Conservation (phyloP, 2,888 invertebrate genomes). For the Diloba caeruleocephala region DNA sequence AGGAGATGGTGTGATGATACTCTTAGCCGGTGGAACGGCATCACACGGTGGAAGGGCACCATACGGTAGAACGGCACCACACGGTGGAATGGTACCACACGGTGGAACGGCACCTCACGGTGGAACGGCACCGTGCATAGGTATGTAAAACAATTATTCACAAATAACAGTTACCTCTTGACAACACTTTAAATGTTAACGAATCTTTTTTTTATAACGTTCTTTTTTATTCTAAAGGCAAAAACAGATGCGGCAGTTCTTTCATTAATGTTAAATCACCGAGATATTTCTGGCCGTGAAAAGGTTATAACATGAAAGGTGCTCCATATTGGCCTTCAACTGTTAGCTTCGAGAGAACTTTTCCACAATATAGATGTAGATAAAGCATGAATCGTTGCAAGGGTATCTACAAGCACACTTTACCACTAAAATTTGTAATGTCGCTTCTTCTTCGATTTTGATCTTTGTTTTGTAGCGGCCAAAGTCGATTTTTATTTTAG, state of each 20-base stretch:
- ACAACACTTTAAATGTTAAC: background rate
- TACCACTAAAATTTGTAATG: slow-evolving; percentile 42
- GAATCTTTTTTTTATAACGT: background rate
- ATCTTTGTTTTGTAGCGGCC: background rate
- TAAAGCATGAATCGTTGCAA: slow-evolving; percentile 67
- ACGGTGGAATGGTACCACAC: no score
- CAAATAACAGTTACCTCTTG: no score
- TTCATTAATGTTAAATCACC: slow-evolving; percentile 18
- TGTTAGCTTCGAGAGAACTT: slow-evolving; percentile 49
- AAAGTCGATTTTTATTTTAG: slow-evolving; percentile 12
- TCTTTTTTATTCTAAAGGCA: background rate
- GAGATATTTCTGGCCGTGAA: slow-evolving; percentile 56
- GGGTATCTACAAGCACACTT: slow-evolving; percentile 51
- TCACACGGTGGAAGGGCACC: no score
- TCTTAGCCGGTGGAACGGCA: no score
- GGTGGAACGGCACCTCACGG: no score
- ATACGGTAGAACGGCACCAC: no score
- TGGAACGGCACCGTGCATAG: no score
- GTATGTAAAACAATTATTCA: background rate
- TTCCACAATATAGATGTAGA: slow-evolving; percentile 68
- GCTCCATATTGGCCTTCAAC: slow-evolving; percentile 66
- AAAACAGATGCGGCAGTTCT: slow-evolving; percentile 4
- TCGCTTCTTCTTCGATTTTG: background rate
- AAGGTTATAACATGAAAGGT: slow-evolving; percentile 55
- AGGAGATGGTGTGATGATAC: no score